Base-by-base conservation (phyloP, 2,797 vertebrate genomes). In the Crenuchus spilurus region DNA sequence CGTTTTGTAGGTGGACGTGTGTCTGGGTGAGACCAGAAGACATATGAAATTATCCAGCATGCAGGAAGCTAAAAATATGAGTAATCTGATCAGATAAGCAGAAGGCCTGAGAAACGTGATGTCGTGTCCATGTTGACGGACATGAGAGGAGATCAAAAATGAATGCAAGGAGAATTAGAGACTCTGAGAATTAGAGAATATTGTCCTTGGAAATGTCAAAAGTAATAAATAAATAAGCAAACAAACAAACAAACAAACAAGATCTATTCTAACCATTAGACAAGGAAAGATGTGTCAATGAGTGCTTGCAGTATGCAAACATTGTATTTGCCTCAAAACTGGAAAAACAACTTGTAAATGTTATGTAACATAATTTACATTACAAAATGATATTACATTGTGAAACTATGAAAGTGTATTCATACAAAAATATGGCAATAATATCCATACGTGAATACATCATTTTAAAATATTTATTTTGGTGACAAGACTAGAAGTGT, bases 1-100 rank as follows among this genome's bases (percentile, higher is more conserved):
- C 80, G 73, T 80, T 52, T 72, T 84, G 11, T 41, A 51, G 80
- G 30, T 64, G 75, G 55, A 76, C 72, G 80, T 33, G 58, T 77
- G 61, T 71, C 46, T 30, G 72, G 84, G 84, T 77, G 37, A 78
- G 81, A 84, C 63, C 72, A 76, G 71, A 58, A 80, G 74, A 79
- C 75, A 73, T 81, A 82, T 84, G 79, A 86, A 88, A 87, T 83
- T 16, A 87, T 86, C 79, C 75, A 44, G 74, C 51, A 30, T 80
- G 70, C 62, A 63, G 77, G 81, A 87, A 76, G 75, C 74, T 82
- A 82, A 86, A 82, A 86, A 88, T 83, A 85, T 84, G 82, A 80
- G 77, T 85, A 81, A 85, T 88, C 80, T 83, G 75, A 88, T 88
- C 74, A 68, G 79, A 80, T 83, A 70, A 76, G 71, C 28, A 69